Percentiles rank a stretch among this genome's conserved stretches.
phyloP scores from a whole-genome alignment of 2,888 invertebrate species.

The Loripinus fragilis region DNA sequence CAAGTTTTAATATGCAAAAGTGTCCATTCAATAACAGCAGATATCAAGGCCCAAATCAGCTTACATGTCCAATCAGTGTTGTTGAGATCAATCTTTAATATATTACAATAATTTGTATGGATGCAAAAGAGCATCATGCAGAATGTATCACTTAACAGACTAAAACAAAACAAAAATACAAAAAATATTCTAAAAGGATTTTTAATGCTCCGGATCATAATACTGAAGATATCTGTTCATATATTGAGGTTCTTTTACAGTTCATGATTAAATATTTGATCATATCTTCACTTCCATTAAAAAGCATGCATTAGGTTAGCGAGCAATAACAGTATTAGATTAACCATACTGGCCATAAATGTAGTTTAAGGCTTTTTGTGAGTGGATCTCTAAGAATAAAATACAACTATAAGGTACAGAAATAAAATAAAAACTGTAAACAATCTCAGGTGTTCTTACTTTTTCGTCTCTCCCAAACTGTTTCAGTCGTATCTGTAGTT shows the following conservation, averaged over 20 bases:
- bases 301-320: constrained; percentile 13
- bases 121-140: too few relatives aligned
- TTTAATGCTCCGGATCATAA: too few relatives aligned
- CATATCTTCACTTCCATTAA: neutral
- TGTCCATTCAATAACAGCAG: too few relatives aligned
- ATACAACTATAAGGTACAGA: neutral
- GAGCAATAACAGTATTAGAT: constrained; percentile 16
- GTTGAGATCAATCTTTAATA: too few relatives aligned
- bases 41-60: too few relatives aligned
- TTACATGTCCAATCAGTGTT: too few relatives aligned
- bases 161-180: too few relatives aligned
- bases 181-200: too few relatives aligned
- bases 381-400: constrained; percentile 12
- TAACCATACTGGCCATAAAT: constrained; percentile 20
- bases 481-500: neutral
- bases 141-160: too few relatives aligned
- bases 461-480: constrained; percentile 13
- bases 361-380: constrained; percentile 13
- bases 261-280: neutral
- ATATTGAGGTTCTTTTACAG: neutral
- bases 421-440: neutral
- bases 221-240: too few relatives aligned
- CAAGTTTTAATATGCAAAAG: too few relatives aligned
- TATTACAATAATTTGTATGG: too few relatives aligned
- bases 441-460: neutral